Base-by-base conservation (phyloP, 1,140 invertebrate genomes). In the Lysiphlebus fabarum region DNA sequence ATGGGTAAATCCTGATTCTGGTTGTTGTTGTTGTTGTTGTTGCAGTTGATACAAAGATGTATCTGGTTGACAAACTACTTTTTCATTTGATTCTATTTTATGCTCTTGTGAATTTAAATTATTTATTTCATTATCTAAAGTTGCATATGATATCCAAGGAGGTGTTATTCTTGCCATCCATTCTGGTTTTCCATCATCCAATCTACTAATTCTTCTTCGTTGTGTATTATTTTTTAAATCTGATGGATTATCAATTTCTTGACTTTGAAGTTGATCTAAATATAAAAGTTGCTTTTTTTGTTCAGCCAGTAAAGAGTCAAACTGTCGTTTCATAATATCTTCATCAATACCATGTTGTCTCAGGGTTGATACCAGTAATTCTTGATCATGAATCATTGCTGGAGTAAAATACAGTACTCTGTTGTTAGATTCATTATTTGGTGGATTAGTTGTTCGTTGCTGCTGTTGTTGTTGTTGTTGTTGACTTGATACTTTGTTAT, bases 151-250 rank as follows among this genome's bases (percentile, higher is more conserved):
- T n/a, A 72, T 61, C 7, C 66, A 56, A 6, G 67, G 54, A 6
- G 73, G 73, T 0, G 73, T 75, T 1, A 75, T 64, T 9, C 70
- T 71, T 6, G 59, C 7, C 73, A 75, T 75, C 73, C 73, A 75
- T 9, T 74, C 70, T 2, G 72, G 73, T 45, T 75, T 75, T 7
- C 67, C 71, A 9, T 75, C 67, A 9, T 62, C 53, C 11, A 38
- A 43, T 34, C 43, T 64, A 6, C 56, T 62, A 17, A 63, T 64
- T 44, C 55, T 65, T n/a, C 37, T 56, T 14, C 53, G 37, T 14
- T 42, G n/a, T 7, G 53, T 42, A 5, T 12, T 51, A 14, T 54
- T 59, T 26, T 54, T 36, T 11, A 17, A n/a, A 7, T 40, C 8
- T 4, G 54, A 9, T 33, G 14, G 55, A 1, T n/a, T 38, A 3